Evolutionary conservation across 2,797 vertebrate genomes (phyloP), one percentile per base, ranked within the genome.

Genomic region (Notoglanidium macrostoma): DNA sequence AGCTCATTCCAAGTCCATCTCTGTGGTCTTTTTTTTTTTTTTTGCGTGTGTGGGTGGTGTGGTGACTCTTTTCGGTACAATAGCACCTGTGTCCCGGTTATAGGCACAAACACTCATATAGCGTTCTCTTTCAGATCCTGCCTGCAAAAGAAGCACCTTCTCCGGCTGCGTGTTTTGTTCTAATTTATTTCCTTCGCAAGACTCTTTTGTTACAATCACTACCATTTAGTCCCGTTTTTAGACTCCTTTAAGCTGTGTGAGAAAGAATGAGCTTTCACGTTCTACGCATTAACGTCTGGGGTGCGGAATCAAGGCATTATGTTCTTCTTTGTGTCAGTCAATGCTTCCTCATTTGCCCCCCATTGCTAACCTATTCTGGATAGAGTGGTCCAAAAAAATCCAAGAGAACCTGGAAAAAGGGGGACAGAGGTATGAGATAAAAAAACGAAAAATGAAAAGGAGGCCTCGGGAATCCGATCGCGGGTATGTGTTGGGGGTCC

Each of bases 401-500:
- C 32, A 19, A 63, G 74, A 83, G 63, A 89, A 83, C 63, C 40
- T 73, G 87, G n/a, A 79, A 80, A 44, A 51, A 46, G 12, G 87
- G 79, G 78, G 84, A 80, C 44, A 65, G 81, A 85, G 65, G 87
- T 87, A 86, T 61, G 79, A 79, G 68, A 79, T 81, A 32, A 54
- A 57, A 49, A 4, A 40, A 40, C 77, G 80, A 76, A 89, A 63
- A 57, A 84, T 87, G 55, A 89, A 89, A 85, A 88, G 67, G 86
- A 85, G 87, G 86, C 49, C 73, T 78, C 74, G 67, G 90, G 90
- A 92, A 92, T 78, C 89, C 61, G 90, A 93, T 92, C 88, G 72
- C 59, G 59, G 72, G 57, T 19, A 1, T 19, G 87, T 74, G 88
- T 83, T 74, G 63, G 81, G 89, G 91, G 90, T 90, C 89, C 86